Evolutionary conservation across 2,888 invertebrate genomes (phyloP).

Genomic region (Atrina japonica): DNA sequence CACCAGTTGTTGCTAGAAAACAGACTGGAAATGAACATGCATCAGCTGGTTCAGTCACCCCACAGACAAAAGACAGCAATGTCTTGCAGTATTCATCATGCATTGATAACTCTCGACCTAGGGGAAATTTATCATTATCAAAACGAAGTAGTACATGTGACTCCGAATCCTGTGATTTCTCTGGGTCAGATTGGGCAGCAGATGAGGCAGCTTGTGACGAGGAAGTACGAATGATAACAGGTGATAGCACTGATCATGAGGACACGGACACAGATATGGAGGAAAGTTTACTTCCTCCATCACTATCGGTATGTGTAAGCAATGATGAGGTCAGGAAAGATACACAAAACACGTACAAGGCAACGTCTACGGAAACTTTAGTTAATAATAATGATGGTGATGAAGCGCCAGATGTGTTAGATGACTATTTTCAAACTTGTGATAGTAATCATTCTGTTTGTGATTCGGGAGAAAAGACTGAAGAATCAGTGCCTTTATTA

Average conservation of each 20-base stretch:
- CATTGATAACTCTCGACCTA: constrained; percentile 14
- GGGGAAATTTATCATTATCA: constrained; percentile 10
- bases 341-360: not conserved
- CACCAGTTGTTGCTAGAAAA: constrained; percentile 18
- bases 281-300: constrained; percentile 13
- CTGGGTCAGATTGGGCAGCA: constrained; percentile 71
- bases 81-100: constrained; percentile 18
- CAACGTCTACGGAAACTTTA: constrained; percentile 1
- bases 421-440: constrained; percentile 4
- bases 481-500: constrained; percentile 7
- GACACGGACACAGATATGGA: constrained; percentile 43
- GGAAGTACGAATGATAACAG: constrained; percentile 74
- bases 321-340: not conserved
- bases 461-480: not conserved
- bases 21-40: not conserved
- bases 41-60: constrained; percentile 3
- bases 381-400: not conserved
- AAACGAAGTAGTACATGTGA: constrained; percentile 49
- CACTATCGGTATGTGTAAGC: not conserved
- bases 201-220: constrained; percentile 75
- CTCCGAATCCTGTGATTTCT: constrained; percentile 64
- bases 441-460: constrained; percentile 1
- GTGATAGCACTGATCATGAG: constrained; percentile 60
- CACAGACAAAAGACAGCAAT: constrained; percentile 31
- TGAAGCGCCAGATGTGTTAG: not conserved